These are phyloP conservation scores for Ichneumoninae sp. DNA, from an alignment of 2,888 invertebrate species.

Conservation along the genomic window DNA sequence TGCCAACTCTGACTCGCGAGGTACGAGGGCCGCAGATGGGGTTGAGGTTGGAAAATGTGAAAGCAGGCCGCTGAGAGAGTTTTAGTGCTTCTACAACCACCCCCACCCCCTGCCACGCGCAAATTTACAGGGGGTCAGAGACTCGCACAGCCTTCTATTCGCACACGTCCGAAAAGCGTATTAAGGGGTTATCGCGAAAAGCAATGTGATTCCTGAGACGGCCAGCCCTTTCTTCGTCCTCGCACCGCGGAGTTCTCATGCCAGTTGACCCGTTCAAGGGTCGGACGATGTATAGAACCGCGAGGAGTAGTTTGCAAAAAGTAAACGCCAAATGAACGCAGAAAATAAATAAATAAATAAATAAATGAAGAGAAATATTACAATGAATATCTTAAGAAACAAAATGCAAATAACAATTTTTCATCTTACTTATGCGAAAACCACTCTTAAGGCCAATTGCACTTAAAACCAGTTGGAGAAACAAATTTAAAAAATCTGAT, in stretches of 20 bases:
- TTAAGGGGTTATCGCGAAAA: constrained; percentile 51
- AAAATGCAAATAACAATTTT: background rate
- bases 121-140: constrained; percentile 48
- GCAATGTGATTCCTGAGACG: constrained; percentile 5
- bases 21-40: background rate
- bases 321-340: constrained; percentile 1
- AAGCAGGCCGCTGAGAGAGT: constrained; percentile 59
- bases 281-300: constrained; percentile 15
- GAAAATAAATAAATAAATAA: background rate
- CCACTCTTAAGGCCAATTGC: constrained; percentile 12
- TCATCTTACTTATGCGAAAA: constrained; percentile 47
- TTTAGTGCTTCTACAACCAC: constrained; percentile 43
- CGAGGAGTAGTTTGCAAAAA: background rate
- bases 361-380: background rate
- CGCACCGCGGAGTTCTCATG: constrained; percentile 53
- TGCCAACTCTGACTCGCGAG: constrained; percentile 52
- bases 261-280: constrained; percentile 55
- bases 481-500: background rate
- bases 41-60: constrained; percentile 39
- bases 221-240: background rate
- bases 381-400: background rate
- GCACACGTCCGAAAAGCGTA: constrained; percentile 49
- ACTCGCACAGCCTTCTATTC: constrained; percentile 31
- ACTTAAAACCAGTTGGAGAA: background rate
- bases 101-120: constrained; percentile 13